phyloP scores from a whole-genome alignment of 2,797 vertebrate species.

The Mormyrus proboscirostris region DNA sequence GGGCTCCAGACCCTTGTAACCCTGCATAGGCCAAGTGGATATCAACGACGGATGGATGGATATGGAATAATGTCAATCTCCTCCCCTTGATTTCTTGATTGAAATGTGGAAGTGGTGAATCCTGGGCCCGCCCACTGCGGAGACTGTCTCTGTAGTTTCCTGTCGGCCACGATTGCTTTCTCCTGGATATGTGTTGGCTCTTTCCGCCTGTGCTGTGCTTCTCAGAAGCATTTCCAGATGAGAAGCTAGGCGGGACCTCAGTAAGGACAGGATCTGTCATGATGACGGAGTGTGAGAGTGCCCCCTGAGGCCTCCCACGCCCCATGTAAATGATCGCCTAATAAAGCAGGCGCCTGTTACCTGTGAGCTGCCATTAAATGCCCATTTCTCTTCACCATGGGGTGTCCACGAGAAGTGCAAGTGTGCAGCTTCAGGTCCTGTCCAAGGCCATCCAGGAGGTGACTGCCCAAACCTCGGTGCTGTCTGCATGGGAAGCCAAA shows the following conservation, averaged over 20 bases:
- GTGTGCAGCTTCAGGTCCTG: background rate
- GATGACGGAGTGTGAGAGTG: slow-evolving; percentile 59
- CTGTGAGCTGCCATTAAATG: slow-evolving; percentile 42
- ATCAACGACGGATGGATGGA: background rate
- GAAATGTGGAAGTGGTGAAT: background rate
- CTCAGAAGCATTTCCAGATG: slow-evolving; percentile 32
- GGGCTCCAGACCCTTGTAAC: background rate
- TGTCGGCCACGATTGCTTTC: slow-evolving; percentile 1
- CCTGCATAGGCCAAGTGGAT: background rate
- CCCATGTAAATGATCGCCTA: slow-evolving; percentile 61
- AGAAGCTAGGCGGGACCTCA: slow-evolving; percentile 41
- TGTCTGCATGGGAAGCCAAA: background rate
- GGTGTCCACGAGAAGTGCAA: background rate
- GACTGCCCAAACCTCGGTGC: background rate
- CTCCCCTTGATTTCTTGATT: background rate
- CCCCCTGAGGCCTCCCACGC: slow-evolving; percentile 64
- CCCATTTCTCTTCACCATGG: slow-evolving; percentile 32
- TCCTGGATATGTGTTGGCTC: slow-evolving; percentile 9
- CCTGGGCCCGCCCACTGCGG: background rate
- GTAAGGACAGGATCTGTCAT: slow-evolving; percentile 60
- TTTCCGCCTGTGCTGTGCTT: background rate
- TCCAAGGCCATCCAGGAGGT: background rate
- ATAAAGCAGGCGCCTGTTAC: slow-evolving; percentile 46
- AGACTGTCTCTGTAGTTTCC: background rate
- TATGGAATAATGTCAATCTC: background rate